phyloP scores from a whole-genome alignment of 2,888 invertebrate genomes.

The Pseudococcus viburni region DNA sequence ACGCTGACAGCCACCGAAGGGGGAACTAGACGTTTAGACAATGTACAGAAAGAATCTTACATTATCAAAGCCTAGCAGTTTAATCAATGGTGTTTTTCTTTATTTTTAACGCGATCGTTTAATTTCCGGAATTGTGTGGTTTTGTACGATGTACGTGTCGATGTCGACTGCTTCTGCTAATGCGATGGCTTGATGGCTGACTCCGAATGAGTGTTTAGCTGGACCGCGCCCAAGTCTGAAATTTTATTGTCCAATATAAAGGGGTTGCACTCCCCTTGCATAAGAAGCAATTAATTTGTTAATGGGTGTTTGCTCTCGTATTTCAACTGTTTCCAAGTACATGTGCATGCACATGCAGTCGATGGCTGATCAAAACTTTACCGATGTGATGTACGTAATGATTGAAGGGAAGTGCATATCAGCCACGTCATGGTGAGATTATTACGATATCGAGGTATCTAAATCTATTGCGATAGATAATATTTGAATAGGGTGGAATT shows the following conservation, averaged over 20 bases:
- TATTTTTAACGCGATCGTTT: background rate
- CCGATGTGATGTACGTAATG: too few species aligned
- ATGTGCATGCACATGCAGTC: background rate
- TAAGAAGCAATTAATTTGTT: background rate
- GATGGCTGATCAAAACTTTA: background rate
- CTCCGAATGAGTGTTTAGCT: background rate
- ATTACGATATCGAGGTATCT: too few species aligned
- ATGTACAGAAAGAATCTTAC: background rate
- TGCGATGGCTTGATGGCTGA: too few species aligned
- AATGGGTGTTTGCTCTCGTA: background rate
- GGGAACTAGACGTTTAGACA: background rate
- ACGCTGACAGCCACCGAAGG: background rate
- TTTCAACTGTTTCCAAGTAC: background rate
- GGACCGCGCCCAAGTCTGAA: constrained; percentile 2
- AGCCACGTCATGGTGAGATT: too few species aligned
- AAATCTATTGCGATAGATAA: too few species aligned
- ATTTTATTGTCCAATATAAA: background rate
- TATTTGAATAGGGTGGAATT: too few species aligned
- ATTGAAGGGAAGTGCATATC: too few species aligned
- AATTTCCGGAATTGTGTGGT: background rate
- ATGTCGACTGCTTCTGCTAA: too few species aligned
- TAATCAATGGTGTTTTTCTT: constrained; percentile 5
- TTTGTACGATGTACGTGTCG: background rate
- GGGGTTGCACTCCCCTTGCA: background rate
- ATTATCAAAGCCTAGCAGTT: background rate